Evolutionary conservation across 2,888 invertebrate species (phyloP).

Genomic region (Incurvaria masculella): DNA sequence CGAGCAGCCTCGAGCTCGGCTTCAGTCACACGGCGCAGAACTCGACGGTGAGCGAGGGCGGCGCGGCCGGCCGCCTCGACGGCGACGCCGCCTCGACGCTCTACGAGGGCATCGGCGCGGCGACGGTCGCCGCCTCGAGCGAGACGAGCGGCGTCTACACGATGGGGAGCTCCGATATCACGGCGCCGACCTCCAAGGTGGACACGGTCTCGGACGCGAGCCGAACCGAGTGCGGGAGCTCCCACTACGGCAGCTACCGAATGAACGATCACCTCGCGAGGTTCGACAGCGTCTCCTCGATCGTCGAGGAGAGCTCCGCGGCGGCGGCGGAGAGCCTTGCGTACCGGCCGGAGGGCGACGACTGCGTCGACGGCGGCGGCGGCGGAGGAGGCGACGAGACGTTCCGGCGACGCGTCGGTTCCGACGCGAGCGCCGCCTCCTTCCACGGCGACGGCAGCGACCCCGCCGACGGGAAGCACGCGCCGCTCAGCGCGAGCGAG

Average conservation of each 20-base stretch:
- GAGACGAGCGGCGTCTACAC: slow-evolving; percentile 87
- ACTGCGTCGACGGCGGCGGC: slow-evolving; percentile 55
- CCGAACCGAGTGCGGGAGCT: slow-evolving; percentile 46
- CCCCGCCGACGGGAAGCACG: slow-evolving; percentile 74
- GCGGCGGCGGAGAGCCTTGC: slow-evolving; percentile 23
- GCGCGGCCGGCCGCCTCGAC: slow-evolving; percentile 64
- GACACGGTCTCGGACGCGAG: slow-evolving; percentile 48
- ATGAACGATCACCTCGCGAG: slow-evolving; percentile 50
- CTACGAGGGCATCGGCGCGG: slow-evolving; percentile 45
- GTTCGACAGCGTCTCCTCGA: slow-evolving; percentile 50
- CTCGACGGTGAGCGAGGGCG: slow-evolving; percentile 72
- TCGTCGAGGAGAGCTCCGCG: slow-evolving; percentile 19
- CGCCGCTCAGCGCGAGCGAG: slow-evolving; percentile 77
- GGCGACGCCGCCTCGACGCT: slow-evolving; percentile 60
- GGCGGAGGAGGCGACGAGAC: slow-evolving; percentile 41
- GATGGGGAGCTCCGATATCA: slow-evolving; percentile 66
- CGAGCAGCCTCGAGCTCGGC: slow-evolving; percentile 79
- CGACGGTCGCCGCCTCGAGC: slow-evolving; percentile 67
- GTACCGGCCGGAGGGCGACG: slow-evolving; percentile 31
- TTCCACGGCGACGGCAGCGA: slow-evolving; percentile 89
- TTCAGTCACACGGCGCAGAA: slow-evolving; percentile 87
- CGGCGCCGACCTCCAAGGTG: slow-evolving; percentile 55
- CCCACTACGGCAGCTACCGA: slow-evolving; percentile 58
- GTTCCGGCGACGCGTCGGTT: slow-evolving; percentile 70
- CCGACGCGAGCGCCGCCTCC: slow-evolving; percentile 75